Evolutionary conservation across 2,888 invertebrate species (phyloP), one percentile per base, ranked within the genome.

Genomic region (Pegoplata infirma): DNA sequence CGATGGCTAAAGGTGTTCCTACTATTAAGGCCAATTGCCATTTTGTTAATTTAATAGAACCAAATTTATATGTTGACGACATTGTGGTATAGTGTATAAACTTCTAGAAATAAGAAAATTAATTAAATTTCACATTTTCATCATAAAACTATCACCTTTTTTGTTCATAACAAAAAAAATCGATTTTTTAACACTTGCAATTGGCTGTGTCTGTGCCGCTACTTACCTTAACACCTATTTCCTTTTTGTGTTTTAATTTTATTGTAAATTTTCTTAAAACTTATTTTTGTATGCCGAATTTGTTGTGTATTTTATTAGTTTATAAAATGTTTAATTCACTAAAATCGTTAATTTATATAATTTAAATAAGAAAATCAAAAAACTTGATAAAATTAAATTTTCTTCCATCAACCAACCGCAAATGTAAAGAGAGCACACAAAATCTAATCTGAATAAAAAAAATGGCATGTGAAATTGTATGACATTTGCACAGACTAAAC

Each of bases 11-110:
- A 85, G 96, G 96, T 81, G 96, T 94, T 83, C 96, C 96, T 81
- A 97, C 92, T 76, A 94, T 92, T 80, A 97, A 91, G 78, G 96
- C 96, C 85, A 97, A 91, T 91, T 97, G 96, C 96, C 97, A 96
- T 92, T 94, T 96, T 83, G 94, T 84, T 5, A 88, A 75, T 64
- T 86, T 86, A 12, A 88, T 69, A 12, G 85, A 84, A 51, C 85
- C 84, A 63, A 87, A 76, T 74, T 85, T 87, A 32, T 84, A 84
- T 6, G 78, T 32, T 25, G 56, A 16, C 21, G 85, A 80, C 81
- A 85, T 40, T 21, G 44, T 55, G 8, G 16, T 59, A 53, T 10
- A 14, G 23, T n/a, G n/a, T 51, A 6, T 44, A 10, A 19, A 46
- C 23, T 4, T 23, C 12, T 21, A 49, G 53, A 32, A 44, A 3